These are phyloP conservation scores for Macroteleia sp. DNA, from an alignment of 2,888 invertebrate species.

Conservation along the genomic window DNA sequence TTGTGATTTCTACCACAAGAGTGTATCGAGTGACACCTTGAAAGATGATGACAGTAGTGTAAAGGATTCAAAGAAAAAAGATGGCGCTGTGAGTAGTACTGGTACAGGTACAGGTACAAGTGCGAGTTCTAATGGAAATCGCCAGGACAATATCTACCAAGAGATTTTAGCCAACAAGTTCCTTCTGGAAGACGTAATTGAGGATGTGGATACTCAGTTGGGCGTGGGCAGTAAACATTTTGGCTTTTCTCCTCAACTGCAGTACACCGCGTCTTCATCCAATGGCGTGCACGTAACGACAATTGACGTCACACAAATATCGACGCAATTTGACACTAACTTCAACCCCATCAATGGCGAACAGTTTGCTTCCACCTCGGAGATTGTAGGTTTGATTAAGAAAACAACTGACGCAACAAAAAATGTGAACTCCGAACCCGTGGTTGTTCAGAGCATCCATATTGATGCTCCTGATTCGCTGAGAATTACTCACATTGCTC, in stretches of 20 bases:
- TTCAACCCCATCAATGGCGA: conserved; percentile 62
- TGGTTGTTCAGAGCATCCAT: conserved; percentile 77
- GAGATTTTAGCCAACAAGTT: conserved; percentile 82
- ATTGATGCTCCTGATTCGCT: conserved; percentile 78
- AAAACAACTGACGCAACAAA: conserved; percentile 76
- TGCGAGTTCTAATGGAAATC: conserved; percentile 84
- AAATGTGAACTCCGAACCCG: conserved; percentile 76
- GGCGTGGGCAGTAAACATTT: conserved; percentile 76
- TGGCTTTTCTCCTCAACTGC: conserved; percentile 73
- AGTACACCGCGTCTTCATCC: conserved; percentile 75
- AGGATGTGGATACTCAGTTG: conserved; percentile 81
- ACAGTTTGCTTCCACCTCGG: conserved; percentile 80
- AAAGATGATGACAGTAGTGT: conserved; percentile 76
- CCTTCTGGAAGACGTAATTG: conserved; percentile 82
- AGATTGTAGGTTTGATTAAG: conserved; percentile 74
- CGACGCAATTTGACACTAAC: conserved; percentile 74
- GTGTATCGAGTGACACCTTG: conserved; percentile 84
- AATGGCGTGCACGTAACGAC: conserved; percentile 76
- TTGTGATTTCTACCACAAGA: conserved; percentile 89
- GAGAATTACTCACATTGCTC: conserved; percentile 74
- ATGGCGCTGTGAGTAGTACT: conserved; percentile 74
- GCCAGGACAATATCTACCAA: conserved; percentile 81
- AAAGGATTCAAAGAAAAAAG: conserved; percentile 84
- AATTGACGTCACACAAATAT: conserved; percentile 70
- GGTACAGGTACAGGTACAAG: conserved; percentile 84